A percentile compares a stretch with the other conserved stretches of the same genome.
These are phyloP conservation scores for Butastur rufipennis DNA, from an alignment of 2,113 vertebrate species.

Conservation along the genomic window DNA sequence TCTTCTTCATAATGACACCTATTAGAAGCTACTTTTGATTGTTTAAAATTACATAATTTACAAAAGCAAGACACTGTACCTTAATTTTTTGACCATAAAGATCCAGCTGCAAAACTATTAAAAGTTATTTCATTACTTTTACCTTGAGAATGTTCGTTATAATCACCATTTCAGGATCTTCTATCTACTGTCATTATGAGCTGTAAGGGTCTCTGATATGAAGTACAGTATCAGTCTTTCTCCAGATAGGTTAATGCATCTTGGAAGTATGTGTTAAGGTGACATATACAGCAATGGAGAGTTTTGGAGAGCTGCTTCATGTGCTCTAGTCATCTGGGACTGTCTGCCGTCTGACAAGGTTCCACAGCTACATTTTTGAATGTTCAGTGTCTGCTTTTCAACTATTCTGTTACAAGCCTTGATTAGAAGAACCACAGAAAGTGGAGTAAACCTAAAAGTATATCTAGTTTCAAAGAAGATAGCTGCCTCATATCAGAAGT, in stretches of 20 bases:
- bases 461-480: background rate
- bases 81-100: background rate
- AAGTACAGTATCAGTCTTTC: background rate
- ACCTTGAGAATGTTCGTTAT: background rate
- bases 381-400: background rate
- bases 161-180: background rate
- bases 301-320: background rate
- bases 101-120: background rate
- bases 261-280: background rate
- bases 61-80: background rate
- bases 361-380: background rate
- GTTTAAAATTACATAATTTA: conserved; percentile 30
- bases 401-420: background rate
- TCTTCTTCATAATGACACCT: background rate
- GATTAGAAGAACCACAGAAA: background rate
- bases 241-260: background rate
- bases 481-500: background rate
- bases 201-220: background rate
- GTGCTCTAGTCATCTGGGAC: background rate
- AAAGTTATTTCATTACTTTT: background rate
- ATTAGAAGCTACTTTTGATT: background rate
- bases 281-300: background rate
- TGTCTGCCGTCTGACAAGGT: background rate
- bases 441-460: background rate
- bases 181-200: background rate